Percentiles rank a stretch among this genome's conserved stretches.
These are phyloP conservation scores for Tricholauxania praeusta DNA, from an alignment of 2,888 invertebrate genomes.

Conservation along the genomic window DNA sequence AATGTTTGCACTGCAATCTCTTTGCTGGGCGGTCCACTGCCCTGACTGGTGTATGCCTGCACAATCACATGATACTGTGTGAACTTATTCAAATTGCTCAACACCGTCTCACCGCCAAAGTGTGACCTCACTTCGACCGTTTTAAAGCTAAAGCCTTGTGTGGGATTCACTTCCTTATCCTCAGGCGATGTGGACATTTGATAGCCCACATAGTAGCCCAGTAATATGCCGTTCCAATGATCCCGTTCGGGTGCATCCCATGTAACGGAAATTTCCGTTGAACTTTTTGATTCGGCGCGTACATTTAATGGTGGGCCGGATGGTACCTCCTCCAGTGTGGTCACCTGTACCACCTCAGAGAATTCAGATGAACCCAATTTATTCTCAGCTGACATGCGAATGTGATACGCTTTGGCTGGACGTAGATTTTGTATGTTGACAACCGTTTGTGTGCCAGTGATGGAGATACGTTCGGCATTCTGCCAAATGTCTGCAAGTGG, in stretches of 20 bases:
- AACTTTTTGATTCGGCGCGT: conserved; percentile 85
- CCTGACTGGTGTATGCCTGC: conserved; percentile 88
- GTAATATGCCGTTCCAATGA: conserved; percentile 87
- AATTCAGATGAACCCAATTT: conserved; percentile 88
- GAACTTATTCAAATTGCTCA: conserved; percentile 81
- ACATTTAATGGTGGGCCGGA: conserved; percentile 86
- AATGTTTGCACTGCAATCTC: conserved; percentile 83
- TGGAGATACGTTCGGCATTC: conserved; percentile 83
- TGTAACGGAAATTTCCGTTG: conserved; percentile 84
- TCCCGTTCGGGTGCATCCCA: conserved; percentile 91
- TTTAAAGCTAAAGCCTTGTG: conserved; percentile 78
- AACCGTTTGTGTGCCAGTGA: conserved; percentile 85
- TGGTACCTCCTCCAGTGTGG: conserved; percentile 86
- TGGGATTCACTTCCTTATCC: conserved; percentile 67
- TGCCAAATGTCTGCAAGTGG: conserved; percentile 78
- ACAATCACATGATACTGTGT: conserved; percentile 86
- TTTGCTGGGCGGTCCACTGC: conserved; percentile 86
- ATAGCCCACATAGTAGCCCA: conserved; percentile 90
- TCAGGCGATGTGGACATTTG: conserved; percentile 71
- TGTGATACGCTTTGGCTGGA: conserved; percentile 89
- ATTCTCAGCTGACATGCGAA: conserved; percentile 91
- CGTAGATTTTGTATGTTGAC: conserved; percentile 84
- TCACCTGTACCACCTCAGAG: conserved; percentile 87
- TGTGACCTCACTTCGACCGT: conserved; percentile 83
- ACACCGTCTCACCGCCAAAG: conserved; percentile 76